A percentile compares a stretch with the other conserved stretches of the same genome.
Evolutionary conservation across 2,113 vertebrate genomes (phyloP).

Genomic region (Nesoenas mayeri): DNA sequence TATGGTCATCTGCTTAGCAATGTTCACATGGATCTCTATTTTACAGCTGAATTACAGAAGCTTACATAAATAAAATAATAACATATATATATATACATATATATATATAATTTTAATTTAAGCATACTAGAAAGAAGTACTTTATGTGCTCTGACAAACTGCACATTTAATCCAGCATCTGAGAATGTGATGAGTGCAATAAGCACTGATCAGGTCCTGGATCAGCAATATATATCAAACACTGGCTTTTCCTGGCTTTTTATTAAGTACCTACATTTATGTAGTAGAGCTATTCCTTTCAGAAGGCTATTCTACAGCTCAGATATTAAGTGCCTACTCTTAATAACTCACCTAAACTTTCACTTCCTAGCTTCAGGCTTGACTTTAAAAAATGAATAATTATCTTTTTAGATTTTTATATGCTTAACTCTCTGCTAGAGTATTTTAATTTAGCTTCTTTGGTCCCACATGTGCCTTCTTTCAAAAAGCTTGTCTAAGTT

Average conservation of each 20-base stretch:
- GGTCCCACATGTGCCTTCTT: neutral
- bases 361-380: slow-evolving; percentile 18
- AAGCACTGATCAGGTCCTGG: neutral
- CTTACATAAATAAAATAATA: slow-evolving; percentile 3
- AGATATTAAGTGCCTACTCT: neutral
- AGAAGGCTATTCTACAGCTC: neutral
- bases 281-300: neutral
- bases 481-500: neutral
- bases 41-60: neutral
- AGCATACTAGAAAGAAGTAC: neutral
- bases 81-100: neutral
- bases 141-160: neutral
- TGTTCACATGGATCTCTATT: neutral
- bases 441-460: slow-evolving; percentile 6
- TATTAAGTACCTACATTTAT: slow-evolving; percentile 17
- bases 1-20: neutral
- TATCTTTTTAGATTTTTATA: slow-evolving; percentile 19
- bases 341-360: slow-evolving; percentile 50
- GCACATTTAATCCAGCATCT: neutral
- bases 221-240: neutral
- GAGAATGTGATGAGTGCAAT: neutral
- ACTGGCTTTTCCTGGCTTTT: neutral
- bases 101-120: neutral
- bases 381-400: slow-evolving; percentile 14
- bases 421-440: neutral